Evolutionary conservation across 1,140 invertebrate species (phyloP).

Genomic region (Diabrotica virgifera): DNA sequence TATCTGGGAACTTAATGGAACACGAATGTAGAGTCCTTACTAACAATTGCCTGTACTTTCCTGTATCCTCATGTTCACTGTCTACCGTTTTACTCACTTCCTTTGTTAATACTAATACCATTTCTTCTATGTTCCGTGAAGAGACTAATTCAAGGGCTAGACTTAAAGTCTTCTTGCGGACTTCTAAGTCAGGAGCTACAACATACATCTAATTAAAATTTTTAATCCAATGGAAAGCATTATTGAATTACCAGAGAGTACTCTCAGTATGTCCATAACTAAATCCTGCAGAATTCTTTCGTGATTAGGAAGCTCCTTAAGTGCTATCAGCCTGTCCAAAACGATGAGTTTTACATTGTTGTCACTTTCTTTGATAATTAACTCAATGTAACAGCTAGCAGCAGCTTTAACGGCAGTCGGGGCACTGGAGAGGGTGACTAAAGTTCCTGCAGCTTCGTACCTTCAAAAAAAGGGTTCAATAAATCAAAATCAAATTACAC

Average conservation of each 20-base stretch:
- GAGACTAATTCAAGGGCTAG: constrained; percentile 91
- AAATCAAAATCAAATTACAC: too few relatives aligned
- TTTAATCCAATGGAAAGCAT: too few relatives aligned
- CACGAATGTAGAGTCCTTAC: constrained; percentile 94
- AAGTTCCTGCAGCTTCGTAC: constrained; percentile 98
- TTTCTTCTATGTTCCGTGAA: constrained; percentile 92
- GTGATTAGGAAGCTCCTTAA: constrained; percentile 83
- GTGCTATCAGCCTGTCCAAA: constrained; percentile 86
- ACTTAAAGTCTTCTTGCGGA: constrained; percentile 79
- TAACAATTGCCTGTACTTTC: constrained; percentile 92
- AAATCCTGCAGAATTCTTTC: constrained; percentile 94
- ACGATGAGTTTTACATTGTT: constrained; percentile 99
- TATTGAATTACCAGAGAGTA: constrained; percentile 66
- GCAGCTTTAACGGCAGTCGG: constrained; percentile 97
- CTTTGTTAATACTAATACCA: constrained; percentile 92
- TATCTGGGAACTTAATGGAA: constrained; percentile 97
- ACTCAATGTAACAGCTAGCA: constrained; percentile 95
- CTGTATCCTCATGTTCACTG: constrained; percentile 91
- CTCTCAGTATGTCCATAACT: constrained; percentile 97
- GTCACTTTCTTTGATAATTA: constrained; percentile 98
- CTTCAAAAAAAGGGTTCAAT: constrained; percentile 42
- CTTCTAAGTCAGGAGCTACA: constrained; percentile 79
- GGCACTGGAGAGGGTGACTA: constrained; percentile 96
- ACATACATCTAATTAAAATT: not conserved
- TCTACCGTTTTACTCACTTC: constrained; percentile 91